Percentiles rank a stretch among this genome's conserved stretches.
These are phyloP conservation scores for Xenopus tropicalis DNA, from an alignment of 2,113 vertebrate species.

Conservation along the genomic window DNA sequence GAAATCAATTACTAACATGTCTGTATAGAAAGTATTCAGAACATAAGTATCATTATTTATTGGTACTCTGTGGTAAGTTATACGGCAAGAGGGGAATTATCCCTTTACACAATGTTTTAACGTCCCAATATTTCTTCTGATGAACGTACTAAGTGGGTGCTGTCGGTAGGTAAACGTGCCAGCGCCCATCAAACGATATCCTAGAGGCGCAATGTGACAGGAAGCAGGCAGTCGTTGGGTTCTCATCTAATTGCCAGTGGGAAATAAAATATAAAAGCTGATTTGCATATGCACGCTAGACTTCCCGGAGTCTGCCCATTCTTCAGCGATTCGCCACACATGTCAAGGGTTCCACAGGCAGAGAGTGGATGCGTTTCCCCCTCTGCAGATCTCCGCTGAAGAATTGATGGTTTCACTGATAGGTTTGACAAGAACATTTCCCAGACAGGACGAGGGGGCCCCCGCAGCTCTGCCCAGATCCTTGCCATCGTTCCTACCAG, in stretches of 20 bases:
- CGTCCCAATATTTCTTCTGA: too few relatives aligned
- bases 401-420: neutral
- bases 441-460: neutral
- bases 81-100: too few relatives aligned
- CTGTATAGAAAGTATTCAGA: too few relatives aligned
- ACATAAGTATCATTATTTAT: too few relatives aligned
- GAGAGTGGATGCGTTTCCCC: conserved; percentile 1
- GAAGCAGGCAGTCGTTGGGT: conserved; percentile 17
- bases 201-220: conserved; percentile 24
- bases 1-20: too few relatives aligned
- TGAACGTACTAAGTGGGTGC: neutral
- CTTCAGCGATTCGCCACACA: conserved; percentile 31
- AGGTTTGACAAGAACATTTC: neutral
- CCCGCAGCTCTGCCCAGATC: neutral
- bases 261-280: conserved; percentile 9
- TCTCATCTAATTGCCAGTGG: conserved; percentile 39
- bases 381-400: conserved; percentile 5
- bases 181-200: conserved; percentile 14
- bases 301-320: conserved; percentile 33
- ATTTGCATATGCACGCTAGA: conserved; percentile 34
- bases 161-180: neutral
- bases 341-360: conserved; percentile 27
- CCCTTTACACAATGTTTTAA: too few relatives aligned
- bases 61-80: too few relatives aligned
- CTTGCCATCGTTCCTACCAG: neutral